Conservation (phyloP, 1,140 invertebrate genomes). For the Drosophila nikananu region DNA sequence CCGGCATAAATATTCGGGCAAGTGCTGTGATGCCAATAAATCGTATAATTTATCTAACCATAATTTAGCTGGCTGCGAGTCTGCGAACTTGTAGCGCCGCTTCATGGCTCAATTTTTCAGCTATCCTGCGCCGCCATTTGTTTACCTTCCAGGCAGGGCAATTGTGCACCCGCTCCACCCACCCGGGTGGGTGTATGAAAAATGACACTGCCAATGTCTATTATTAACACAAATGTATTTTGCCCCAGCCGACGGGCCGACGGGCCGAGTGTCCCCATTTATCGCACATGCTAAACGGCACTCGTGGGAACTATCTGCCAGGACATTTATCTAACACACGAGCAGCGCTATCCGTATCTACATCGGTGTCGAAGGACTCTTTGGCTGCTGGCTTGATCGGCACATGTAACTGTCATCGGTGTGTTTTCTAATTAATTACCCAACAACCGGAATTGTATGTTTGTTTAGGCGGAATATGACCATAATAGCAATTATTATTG, state of each 20-base stretch:
- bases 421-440: conserved; percentile 61
- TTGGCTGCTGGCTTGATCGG: conserved; percentile 27
- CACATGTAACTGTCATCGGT: conserved; percentile 61
- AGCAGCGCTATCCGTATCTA: conserved; percentile 10
- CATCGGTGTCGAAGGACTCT: conserved; percentile 46
- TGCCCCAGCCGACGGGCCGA: conserved; percentile 19
- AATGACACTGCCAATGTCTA: conserved; percentile 73
- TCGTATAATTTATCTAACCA: conserved; percentile 45
- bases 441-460: conserved; percentile 32
- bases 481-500: conserved; percentile 53
- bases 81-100: conserved; percentile 16
- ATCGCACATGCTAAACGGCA: conserved; percentile 76
- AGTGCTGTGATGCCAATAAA: conserved; percentile 51
- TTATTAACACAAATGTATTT: conserved; percentile 79
- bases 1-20: conserved; percentile 38
- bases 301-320: conserved; percentile 70
- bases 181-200: conserved; percentile 56
- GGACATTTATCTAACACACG: conserved; percentile 52
- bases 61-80: conserved; percentile 32
- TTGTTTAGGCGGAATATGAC: conserved; percentile 13
- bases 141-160: conserved; percentile 31
- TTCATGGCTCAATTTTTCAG: conserved; percentile 43
- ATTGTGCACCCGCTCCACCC: not conserved
- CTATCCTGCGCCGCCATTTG: conserved; percentile 25
- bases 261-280: conserved; percentile 65